phyloP scores from a whole-genome alignment of 2,888 invertebrate genomes.

The Phytoseiulus persimilis region DNA sequence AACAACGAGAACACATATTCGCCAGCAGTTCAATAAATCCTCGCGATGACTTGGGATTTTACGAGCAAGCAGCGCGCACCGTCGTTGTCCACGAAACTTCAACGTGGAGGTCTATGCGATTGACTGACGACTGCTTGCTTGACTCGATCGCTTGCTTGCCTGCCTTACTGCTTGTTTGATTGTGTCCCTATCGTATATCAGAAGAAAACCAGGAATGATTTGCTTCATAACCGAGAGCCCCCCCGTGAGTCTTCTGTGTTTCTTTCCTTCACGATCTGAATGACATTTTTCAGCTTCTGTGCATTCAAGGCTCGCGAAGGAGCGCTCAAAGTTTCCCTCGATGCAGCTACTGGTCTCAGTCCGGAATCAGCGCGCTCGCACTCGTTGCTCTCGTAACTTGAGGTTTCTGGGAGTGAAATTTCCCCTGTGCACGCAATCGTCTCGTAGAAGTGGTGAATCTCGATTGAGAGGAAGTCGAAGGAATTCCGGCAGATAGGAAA shows the following conservation, averaged over 20 bases:
- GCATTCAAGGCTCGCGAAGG: neutral
- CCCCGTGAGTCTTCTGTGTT: neutral
- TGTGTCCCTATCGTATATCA: neutral
- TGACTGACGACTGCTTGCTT: neutral
- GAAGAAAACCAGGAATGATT: neutral
- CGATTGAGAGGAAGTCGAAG: no score
- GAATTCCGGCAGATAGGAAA: no score
- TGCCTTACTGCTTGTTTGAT: neutral
- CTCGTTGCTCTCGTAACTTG: no score
- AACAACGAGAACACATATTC: neutral
- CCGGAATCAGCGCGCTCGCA: no score
- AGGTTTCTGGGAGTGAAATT: no score
- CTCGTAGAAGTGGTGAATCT: no score
- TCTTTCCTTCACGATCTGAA: neutral
- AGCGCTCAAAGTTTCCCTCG: neutral
- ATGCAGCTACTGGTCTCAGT: no score
- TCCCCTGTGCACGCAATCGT: no score
- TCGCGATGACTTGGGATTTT: neutral
- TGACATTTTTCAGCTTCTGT: neutral
- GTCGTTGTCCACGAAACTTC: neutral
- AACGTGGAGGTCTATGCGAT: neutral
- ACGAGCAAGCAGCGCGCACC: neutral
- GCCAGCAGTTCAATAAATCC: neutral
- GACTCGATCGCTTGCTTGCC: neutral
- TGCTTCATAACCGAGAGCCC: neutral